A percentile compares a stretch with the other conserved stretches of the same genome.
Evolutionary conservation across 2,888 invertebrate species (phyloP).

Genomic region (Heliconius aoede): DNA sequence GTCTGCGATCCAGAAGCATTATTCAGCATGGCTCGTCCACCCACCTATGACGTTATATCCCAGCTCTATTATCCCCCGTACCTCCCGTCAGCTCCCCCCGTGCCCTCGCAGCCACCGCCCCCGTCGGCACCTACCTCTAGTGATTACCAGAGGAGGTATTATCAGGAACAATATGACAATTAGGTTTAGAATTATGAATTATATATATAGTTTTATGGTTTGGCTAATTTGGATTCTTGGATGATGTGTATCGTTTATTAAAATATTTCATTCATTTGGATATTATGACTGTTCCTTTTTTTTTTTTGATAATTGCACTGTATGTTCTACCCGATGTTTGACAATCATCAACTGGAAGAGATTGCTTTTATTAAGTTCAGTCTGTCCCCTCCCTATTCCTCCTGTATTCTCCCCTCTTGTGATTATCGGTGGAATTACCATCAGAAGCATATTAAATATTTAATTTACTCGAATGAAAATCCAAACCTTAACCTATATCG

Average conservation of each 20-base stretch:
- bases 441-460: too few species aligned
- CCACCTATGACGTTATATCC: constrained; percentile 65
- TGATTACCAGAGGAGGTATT: constrained; percentile 58
- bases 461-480: too few species aligned
- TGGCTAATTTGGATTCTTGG: not conserved
- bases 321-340: too few species aligned
- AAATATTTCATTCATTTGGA: too few species aligned
- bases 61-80: constrained; percentile 69
- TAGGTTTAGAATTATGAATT: constrained; percentile 14
- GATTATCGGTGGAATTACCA: too few species aligned
- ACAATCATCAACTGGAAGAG: too few species aligned
- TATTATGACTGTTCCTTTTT: too few species aligned
- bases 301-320: too few species aligned
- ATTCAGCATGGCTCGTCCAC: constrained; percentile 89
- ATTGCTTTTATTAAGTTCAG: too few species aligned
- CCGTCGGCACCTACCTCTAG: constrained; percentile 28
- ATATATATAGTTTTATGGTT: constrained; percentile 12
- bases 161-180: constrained; percentile 58
- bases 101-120: constrained; percentile 24
- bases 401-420: too few species aligned
- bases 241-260: not conserved
- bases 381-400: too few species aligned
- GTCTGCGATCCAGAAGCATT: constrained; percentile 97
- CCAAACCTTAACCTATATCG: too few species aligned
- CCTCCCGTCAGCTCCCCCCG: constrained; percentile 49